These are phyloP conservation scores for Euura saliciscinereae DNA, from an alignment of 1,140 invertebrate genomes.

Conservation along the genomic window DNA sequence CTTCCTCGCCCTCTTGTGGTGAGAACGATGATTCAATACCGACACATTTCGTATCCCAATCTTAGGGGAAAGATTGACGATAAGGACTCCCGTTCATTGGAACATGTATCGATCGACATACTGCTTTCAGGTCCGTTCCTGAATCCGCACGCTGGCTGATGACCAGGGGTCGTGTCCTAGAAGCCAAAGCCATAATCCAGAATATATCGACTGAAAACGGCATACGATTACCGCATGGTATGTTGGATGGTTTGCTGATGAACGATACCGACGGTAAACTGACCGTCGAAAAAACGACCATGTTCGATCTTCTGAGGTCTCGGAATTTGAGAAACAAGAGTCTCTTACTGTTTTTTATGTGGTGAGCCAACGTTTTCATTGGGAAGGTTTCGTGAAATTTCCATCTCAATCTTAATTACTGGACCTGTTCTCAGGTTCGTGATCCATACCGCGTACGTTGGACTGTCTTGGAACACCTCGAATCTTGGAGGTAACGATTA, in stretches of 20 bases:
- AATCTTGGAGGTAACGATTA: slow-evolving; percentile 76
- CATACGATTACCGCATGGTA: slow-evolving; percentile 63
- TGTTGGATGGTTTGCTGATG: slow-evolving; percentile 62
- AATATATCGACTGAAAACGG: slow-evolving; percentile 73
- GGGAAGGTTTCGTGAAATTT: slow-evolving; percentile 3
- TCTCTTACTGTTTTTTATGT: slow-evolving; percentile 78
- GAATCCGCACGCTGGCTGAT: slow-evolving; percentile 84
- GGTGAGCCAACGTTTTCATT: slow-evolving; percentile 56
- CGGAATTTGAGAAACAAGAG: slow-evolving; percentile 74
- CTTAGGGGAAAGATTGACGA: background rate
- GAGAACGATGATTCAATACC: slow-evolving; percentile 30
- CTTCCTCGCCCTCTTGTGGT: slow-evolving; percentile 82
- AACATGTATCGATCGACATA: background rate
- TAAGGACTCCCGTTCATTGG: slow-evolving; percentile 13
- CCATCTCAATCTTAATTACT: slow-evolving; percentile 14
- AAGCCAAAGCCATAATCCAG: slow-evolving; percentile 73
- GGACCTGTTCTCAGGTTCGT: slow-evolving; percentile 67
- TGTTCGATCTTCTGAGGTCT: slow-evolving; percentile 74
- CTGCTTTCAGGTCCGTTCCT: slow-evolving; percentile 72
- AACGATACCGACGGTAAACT: slow-evolving; percentile 51
- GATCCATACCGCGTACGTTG: slow-evolving; percentile 81
- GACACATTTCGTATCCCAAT: background rate
- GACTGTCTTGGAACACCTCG: slow-evolving; percentile 79
- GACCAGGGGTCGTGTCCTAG: slow-evolving; percentile 72
- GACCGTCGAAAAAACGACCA: slow-evolving; percentile 57